These are phyloP conservation scores for Lepilemur septentrionalis DNA, from an alignment of 2,797 vertebrate genomes.

Conservation along the genomic window DNA sequence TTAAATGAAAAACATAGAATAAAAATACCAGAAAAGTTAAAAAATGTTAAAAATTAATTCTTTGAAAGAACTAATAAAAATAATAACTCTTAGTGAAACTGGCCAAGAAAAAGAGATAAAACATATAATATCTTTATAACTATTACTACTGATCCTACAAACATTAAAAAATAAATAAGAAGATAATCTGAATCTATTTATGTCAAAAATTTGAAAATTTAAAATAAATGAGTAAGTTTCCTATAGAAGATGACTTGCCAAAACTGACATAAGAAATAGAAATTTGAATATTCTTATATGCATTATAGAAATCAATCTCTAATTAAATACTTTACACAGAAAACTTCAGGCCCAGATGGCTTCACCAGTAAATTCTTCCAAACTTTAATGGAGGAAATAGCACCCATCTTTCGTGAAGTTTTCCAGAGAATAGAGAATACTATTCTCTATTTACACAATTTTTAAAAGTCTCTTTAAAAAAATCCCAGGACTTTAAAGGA, in stretches of 20 bases:
- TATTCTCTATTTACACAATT: no score
- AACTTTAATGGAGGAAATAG: neutral
- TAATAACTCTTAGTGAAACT: neutral
- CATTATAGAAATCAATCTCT: neutral
- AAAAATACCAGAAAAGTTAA: neutral
- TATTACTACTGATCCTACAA: neutral
- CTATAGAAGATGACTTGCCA: neutral
- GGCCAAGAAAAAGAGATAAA: neutral
- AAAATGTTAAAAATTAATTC: neutral
- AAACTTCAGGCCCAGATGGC: neutral
- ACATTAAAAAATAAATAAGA: neutral
- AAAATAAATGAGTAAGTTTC: neutral
- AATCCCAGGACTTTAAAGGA: neutral
- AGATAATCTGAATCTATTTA: neutral
- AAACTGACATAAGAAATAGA: neutral
- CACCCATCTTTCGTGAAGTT: neutral
- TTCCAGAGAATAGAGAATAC: neutral
- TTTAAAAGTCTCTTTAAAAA: constrained; percentile 28
- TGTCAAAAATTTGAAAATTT: neutral
- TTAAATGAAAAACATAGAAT: neutral
- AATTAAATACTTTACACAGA: neutral
- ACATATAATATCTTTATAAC: neutral
- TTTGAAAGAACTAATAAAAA: neutral
- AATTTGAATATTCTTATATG: neutral
- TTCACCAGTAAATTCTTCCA: neutral